phyloP scores from a whole-genome alignment of 2,888 invertebrate species.

The Caenorhabditis sp. region DNA sequence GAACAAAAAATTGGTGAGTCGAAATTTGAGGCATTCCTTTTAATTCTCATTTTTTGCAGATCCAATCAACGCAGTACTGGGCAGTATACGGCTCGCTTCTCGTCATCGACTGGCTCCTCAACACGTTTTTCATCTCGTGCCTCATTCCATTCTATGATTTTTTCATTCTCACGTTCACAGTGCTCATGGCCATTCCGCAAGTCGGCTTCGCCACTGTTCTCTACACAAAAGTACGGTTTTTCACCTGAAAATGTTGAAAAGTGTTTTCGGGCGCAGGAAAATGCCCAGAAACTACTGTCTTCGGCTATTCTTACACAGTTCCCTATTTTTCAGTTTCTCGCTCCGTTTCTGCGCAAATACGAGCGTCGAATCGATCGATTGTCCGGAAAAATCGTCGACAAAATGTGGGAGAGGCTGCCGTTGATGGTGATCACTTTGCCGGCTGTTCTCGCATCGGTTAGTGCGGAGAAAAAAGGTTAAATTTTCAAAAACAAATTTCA shows the following conservation, averaged over 20 bases:
- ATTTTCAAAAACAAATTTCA: not conserved
- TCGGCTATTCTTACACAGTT: no score
- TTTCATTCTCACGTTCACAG: conserved; percentile 24
- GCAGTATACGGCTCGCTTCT: conserved; percentile 42
- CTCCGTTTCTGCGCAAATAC: conserved; percentile 43
- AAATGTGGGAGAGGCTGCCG: conserved; percentile 21
- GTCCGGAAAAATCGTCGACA: not conserved
- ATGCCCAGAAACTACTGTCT: not conserved
- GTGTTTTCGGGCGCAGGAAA: no score
- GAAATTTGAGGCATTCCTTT: not conserved
- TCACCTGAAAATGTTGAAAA: not conserved
- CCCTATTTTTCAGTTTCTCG: conserved; percentile 20
- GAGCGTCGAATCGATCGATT: conserved; percentile 41
- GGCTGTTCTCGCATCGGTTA: conserved; percentile 18
- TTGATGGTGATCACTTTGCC: conserved; percentile 11
- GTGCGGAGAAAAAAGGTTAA: not conserved
- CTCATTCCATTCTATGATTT: conserved; percentile 54
- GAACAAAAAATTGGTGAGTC: conserved; percentile 34
- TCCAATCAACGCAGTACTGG: conserved; percentile 39
- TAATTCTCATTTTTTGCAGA: conserved; percentile 22
- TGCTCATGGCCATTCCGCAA: conserved; percentile 36
- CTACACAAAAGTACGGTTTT: conserved; percentile 35
- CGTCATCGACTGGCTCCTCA: conserved; percentile 37
- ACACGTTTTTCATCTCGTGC: conserved; percentile 40
- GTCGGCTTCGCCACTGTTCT: conserved; percentile 30